Evolutionary conservation across 2,888 invertebrate genomes (phyloP), one percentile per base, ranked within the genome.

Genomic region (Cremastobaeus sp.): DNA sequence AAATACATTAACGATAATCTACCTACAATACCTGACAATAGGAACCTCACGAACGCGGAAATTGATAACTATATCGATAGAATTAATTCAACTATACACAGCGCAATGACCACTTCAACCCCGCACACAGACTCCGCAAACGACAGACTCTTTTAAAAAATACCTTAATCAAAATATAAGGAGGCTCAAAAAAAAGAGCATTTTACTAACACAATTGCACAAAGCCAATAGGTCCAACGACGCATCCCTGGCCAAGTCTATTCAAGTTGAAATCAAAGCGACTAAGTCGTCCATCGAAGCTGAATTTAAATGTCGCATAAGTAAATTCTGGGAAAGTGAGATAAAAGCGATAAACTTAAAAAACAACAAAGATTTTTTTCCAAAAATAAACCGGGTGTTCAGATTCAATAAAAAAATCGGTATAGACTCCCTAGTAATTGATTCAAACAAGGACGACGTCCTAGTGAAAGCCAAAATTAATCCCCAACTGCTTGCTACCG

Each of bases 11-110:
- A 21, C 2, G 11, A 12, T 5, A 45, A 34, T 1, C 12, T 15
- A 4, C 1, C 14, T 12, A 1, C 18, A 4, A 50, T 62, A 0
- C 50, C 62, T 1, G 3, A 0, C 1, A 18, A 64, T 9, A 52
- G 25, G 35, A 64, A 64, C 6, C 9, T 64, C 3, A 18, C 8
- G 8, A 65, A 65, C 11, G 1, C n/a, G 0, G 54, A 54, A 54
- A 54, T 54, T 3, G 54, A 65, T 12, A n/a, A 35, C 3, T 37
- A 43, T 11, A 9, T 65, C 0, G 5, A 35, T 0, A 17, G 39
- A 17, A 6, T 35, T 18, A 9, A 35, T 8, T 2, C 35, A 9
- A 8, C n/a, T 12, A 45, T 65, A 35, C 9, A 1, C 2, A n/a
- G 11, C 0, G 18, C 25, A 3, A 62, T 62, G 1, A 20, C 21